phyloP scores from a whole-genome alignment of 2,113 vertebrate species.

The Gobio gobio region DNA sequence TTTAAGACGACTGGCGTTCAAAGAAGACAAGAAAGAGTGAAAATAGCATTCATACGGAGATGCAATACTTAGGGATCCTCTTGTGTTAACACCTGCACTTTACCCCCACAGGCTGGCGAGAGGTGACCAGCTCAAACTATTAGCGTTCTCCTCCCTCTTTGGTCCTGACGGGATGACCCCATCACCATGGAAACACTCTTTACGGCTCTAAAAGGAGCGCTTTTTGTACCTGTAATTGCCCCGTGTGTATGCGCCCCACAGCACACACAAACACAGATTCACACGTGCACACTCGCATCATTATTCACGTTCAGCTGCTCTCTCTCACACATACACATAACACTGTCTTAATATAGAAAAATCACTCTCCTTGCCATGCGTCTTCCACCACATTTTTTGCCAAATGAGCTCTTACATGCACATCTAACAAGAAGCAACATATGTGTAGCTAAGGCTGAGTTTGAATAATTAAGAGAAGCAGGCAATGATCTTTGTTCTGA shows the following conservation, averaged over 20 bases:
- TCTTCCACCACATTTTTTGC: conserved; percentile 10
- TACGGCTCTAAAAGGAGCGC: neutral
- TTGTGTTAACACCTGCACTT: neutral
- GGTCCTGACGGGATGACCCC: conserved; percentile 32
- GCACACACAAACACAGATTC: conserved; percentile 16
- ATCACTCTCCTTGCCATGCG: neutral
- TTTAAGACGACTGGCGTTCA: neutral
- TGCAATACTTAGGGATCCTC: neutral
- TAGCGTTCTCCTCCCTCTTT: conserved; percentile 31
- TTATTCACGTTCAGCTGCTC: conserved; percentile 10
- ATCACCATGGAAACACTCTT: conserved; percentile 50
- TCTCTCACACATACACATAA: conserved; percentile 11
- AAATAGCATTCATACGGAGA: conserved; percentile 13
- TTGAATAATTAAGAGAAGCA: conserved; percentile 44
- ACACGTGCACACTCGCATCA: neutral
- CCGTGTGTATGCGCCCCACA: neutral
- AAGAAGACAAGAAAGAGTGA: neutral
- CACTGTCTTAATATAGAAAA: conserved; percentile 31
- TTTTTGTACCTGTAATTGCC: conserved; percentile 37
- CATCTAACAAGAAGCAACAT: conserved; percentile 31
- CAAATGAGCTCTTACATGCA: conserved; percentile 31
- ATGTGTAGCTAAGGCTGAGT: conserved; percentile 4
- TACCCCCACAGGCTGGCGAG: conserved; percentile 7
- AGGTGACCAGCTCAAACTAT: conserved; percentile 43
- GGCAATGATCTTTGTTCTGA: neutral